phyloP scores from a whole-genome alignment of 2,888 invertebrate species.

The Lucinisca nassula region DNA sequence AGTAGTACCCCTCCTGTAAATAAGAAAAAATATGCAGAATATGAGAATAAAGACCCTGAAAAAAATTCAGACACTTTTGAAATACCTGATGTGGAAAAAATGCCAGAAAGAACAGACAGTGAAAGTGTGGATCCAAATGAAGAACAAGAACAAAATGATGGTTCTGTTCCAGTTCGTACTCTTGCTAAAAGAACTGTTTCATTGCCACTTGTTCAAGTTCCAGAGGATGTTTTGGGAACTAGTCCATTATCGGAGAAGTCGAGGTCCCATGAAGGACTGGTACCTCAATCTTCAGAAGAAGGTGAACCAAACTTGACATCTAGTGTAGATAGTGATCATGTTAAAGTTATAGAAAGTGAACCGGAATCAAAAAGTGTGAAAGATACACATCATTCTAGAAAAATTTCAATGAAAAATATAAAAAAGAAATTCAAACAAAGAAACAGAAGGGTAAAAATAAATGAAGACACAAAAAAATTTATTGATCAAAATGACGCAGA shows the following conservation, averaged over 20 bases:
- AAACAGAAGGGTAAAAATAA: constrained; percentile 33
- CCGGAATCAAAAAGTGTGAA: constrained; percentile 16
- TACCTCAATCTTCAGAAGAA: background rate
- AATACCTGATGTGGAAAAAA: background rate
- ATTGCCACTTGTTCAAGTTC: constrained; percentile 46
- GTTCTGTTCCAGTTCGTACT: too few relatives aligned
- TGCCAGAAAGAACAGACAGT: background rate
- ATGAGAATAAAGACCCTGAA: background rate
- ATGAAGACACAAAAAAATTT: constrained; percentile 1
- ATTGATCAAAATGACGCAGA: constrained; percentile 28
- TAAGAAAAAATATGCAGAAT: background rate
- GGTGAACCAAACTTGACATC: background rate
- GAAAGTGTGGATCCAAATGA: background rate
- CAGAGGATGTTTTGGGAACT: constrained; percentile 19
- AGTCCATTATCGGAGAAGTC: background rate
- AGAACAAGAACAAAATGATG: background rate
- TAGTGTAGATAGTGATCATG: constrained; percentile 37
- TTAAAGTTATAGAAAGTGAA: constrained; percentile 45
- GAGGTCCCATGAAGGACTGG: constrained; percentile 40
- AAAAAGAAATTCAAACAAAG: constrained; percentile 67
- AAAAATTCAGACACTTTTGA: background rate
- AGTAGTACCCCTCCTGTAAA: background rate
- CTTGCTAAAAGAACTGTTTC: constrained; percentile 47
- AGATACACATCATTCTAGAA: constrained; percentile 42
- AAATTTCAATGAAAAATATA: constrained; percentile 68